Evolutionary conservation across 2,113 vertebrate genomes (phyloP), one percentile per base, ranked within the genome.

Genomic region (Rafetus swinhoei): DNA sequence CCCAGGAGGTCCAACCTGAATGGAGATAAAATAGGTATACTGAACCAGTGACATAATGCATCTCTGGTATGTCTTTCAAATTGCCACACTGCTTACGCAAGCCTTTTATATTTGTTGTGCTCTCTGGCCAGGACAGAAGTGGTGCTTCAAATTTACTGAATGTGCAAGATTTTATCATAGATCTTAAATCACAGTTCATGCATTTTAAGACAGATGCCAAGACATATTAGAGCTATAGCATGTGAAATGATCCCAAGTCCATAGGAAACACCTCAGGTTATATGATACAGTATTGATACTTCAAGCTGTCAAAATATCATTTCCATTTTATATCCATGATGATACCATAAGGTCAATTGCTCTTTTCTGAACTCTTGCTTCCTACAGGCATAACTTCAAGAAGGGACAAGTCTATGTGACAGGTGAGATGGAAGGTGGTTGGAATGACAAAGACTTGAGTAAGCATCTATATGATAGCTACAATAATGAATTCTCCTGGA

Each of bases 351-450:
- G 81, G 88, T 89, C 81, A 89, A 84, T 72, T 89, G 81, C 81
- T 89, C 55, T 89, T 89, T 62, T 89, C 56, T 79, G 88, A 89
- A 79, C 72, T 79, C 69, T 89, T 84, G 60, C 77, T 72, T 84
- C 81, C 88, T 89, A 18, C 72, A 84, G 72, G 81, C 81, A 84
- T 27, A 79, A 89, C 50, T 84, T 84, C 32, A 54, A 84, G 81
- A 54, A 54, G 27, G 22, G 12, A 18, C 19, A 10, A 39, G 27
- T 19, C 77, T 82, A 13, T 77, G 69, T 81, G 59, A 14, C 52
- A 76, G 81, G 45, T 39, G 81, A 77, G 50, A 79, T 62, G 65
- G 84, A 89, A 89, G 32, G 50, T 60, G 5, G 14, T 2, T 79
- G 29, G 65, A 69, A 69, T 35, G 65, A 69, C 32, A 19, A 59